Evolutionary conservation across 2,888 invertebrate species (phyloP), one percentile per base, ranked within the genome.

Genomic region (Carabus problematicus): DNA sequence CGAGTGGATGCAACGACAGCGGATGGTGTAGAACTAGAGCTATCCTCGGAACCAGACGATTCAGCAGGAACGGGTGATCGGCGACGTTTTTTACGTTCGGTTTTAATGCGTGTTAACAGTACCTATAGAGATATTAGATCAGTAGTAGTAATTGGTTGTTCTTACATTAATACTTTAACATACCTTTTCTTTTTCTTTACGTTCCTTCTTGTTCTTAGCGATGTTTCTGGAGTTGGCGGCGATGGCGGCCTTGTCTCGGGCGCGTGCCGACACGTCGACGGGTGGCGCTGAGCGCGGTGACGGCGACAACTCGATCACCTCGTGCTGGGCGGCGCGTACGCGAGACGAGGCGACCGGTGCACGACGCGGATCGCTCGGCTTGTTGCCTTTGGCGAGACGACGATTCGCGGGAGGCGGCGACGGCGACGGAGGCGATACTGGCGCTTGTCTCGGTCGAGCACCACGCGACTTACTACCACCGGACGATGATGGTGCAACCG

Each of bases 21-120:
- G 0, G 88, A 87, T 45, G 86, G 79, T 3, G 87, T 86, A 1
- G 85, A 84, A 73, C 86, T 86, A 40, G 85, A 84, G 72, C 85
- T 85, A 71, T 86, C 85, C 73, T 89, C 89, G 41, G 89, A 87
- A 8, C 85, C 86, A 1, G 88, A 87, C 1, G 88, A 87, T 69
- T 85, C 85, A 1, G 81, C 81, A 7, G 84, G 82, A 49, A 79
- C 76, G 41, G 83, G 80, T 73, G 85, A 82, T 42, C 85, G 85
- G 0, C 84, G 77, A 11, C 80, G 75, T 70, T 80, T 80, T 61
- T 78, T 78, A 6, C 79, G 77, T 72, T 83, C 82, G 68, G 82
- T 82, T 73, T 82, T 82, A 45, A 82, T 80, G 61, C 80, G 75
- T 11, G 80, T 80, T 59, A 81, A 71, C 58, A 82, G 9, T 6